Evolutionary conservation across 2,888 invertebrate genomes (phyloP).

Genomic region (Ormyrus thymus): DNA sequence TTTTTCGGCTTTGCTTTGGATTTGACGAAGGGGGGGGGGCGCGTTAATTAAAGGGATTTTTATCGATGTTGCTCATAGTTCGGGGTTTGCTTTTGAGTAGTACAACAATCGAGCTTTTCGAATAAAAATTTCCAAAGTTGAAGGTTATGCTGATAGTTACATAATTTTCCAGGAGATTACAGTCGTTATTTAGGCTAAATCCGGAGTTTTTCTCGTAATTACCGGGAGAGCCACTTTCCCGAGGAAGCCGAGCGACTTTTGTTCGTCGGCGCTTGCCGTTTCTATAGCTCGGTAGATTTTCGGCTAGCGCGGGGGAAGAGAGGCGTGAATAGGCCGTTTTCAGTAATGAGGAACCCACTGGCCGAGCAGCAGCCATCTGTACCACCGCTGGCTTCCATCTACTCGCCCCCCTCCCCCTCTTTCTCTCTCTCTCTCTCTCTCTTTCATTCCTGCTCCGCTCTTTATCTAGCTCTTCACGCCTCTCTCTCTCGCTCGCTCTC

Average conservation of each 20-base stretch:
- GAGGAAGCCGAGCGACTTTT: neutral
- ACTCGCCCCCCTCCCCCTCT: conserved; percentile 56
- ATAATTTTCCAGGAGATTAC: too few relatives aligned
- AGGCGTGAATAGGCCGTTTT: conserved; percentile 68
- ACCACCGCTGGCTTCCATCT: conserved; percentile 61
- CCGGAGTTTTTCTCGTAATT: too few relatives aligned
- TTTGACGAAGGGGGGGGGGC: too few relatives aligned
- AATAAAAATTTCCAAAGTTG: too few relatives aligned
- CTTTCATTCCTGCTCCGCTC: conserved; percentile 56
- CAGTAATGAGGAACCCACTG: conserved; percentile 67
- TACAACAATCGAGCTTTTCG: too few relatives aligned
- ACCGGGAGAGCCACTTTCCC: neutral
- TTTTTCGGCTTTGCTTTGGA: too few relatives aligned
- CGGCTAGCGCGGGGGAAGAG: conserved; percentile 52
- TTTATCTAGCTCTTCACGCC: conserved; percentile 49
- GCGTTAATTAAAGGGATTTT: too few relatives aligned
- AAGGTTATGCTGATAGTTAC: too few relatives aligned
- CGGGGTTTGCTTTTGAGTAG: too few relatives aligned
- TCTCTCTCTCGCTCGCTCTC: conserved; percentile 6
- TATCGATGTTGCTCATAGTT: too few relatives aligned
- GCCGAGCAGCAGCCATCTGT: conserved; percentile 63
- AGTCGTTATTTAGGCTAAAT: too few relatives aligned
- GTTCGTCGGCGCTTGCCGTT: neutral
- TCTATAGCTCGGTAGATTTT: neutral
- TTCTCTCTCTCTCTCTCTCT: neutral